These are phyloP conservation scores for Lasioglossum albipes DNA, from an alignment of 1,140 invertebrate genomes.

Conservation along the genomic window DNA sequence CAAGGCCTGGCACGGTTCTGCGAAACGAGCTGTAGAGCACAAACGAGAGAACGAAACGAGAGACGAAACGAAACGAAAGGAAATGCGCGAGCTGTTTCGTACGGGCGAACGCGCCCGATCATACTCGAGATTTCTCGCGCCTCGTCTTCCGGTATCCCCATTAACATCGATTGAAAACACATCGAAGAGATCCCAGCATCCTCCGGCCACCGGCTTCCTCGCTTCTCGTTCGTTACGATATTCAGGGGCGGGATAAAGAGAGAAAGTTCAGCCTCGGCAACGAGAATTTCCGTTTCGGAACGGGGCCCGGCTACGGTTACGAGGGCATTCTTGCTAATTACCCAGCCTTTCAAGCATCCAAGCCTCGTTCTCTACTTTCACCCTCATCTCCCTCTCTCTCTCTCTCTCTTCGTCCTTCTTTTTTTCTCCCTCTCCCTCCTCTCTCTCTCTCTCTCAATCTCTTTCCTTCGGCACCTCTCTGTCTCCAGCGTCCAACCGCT, in stretches of 20 bases:
- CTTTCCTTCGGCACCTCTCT: too few relatives aligned
- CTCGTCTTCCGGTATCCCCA: conserved; percentile 14
- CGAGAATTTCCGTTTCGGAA: conserved; percentile 22
- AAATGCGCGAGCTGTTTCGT: background rate
- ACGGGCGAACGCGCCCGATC: background rate
- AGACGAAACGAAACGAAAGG: background rate
- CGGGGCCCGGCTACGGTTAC: conserved; percentile 15
- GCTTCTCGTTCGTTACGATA: conserved; percentile 10
- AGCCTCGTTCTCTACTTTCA: conserved; percentile 14
- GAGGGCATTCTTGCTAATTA: conserved; percentile 40
- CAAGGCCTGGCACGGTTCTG: too few relatives aligned
- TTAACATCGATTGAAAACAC: conserved; percentile 49
- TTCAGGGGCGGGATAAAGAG: conserved; percentile 7
- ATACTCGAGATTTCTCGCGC: conserved; percentile 16
- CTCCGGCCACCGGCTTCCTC: too few relatives aligned
- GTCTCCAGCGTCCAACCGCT: background rate
- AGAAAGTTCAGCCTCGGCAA: background rate
- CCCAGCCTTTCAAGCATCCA: conserved; percentile 20
- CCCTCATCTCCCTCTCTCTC: background rate
- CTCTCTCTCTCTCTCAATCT: background rate
- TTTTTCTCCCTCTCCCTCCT: too few relatives aligned
- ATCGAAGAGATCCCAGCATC: conserved; percentile 1
- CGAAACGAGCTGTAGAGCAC: too few relatives aligned
- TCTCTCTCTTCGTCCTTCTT: background rate
- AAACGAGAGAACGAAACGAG: too few relatives aligned